Percentiles rank a stretch among this genome's conserved stretches.
Conservation (phyloP, 2,113 vertebrate genomes). For the Bagarius yarrelli region DNA sequence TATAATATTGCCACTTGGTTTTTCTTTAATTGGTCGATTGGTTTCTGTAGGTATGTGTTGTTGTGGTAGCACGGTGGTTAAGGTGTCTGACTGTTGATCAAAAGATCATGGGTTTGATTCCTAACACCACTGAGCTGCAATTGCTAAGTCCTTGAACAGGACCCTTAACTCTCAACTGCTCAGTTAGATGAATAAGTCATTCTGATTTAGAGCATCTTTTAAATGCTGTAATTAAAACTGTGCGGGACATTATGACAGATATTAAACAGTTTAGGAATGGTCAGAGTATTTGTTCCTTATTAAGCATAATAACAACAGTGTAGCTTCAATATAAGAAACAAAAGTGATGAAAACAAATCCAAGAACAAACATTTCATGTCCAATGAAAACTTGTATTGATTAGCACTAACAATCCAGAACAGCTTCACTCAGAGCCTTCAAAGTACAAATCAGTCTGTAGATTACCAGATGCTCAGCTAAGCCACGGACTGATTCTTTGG, state of each 20-base stretch:
- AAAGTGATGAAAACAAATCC: not conserved
- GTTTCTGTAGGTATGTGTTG: not conserved
- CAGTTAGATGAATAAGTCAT: too few relatives aligned
- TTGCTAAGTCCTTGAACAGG: too few relatives aligned
- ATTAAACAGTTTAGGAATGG: too few relatives aligned
- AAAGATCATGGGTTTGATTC: too few relatives aligned
- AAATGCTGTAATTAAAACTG: too few relatives aligned
- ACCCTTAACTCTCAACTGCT: too few relatives aligned
- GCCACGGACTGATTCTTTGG: slow-evolving; percentile 2
- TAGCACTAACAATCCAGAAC: not conserved
- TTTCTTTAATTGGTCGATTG: not conserved
- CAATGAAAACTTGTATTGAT: not conserved
- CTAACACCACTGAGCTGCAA: too few relatives aligned
- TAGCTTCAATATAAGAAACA: not conserved
- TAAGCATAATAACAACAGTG: not conserved
- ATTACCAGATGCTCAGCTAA: slow-evolving; percentile 48
- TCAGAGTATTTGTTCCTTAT: not conserved
- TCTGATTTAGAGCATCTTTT: too few relatives aligned
- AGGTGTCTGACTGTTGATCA: too few relatives aligned
- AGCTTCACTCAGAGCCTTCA: slow-evolving; percentile 53
- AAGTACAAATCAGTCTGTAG: slow-evolving; percentile 59
- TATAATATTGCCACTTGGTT: not conserved
- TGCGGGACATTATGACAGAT: too few relatives aligned
- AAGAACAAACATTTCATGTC: not conserved
- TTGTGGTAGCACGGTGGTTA: too few relatives aligned